Base-by-base conservation (phyloP, 2,797 vertebrate genomes). In the Labeo calbasu region DNA sequence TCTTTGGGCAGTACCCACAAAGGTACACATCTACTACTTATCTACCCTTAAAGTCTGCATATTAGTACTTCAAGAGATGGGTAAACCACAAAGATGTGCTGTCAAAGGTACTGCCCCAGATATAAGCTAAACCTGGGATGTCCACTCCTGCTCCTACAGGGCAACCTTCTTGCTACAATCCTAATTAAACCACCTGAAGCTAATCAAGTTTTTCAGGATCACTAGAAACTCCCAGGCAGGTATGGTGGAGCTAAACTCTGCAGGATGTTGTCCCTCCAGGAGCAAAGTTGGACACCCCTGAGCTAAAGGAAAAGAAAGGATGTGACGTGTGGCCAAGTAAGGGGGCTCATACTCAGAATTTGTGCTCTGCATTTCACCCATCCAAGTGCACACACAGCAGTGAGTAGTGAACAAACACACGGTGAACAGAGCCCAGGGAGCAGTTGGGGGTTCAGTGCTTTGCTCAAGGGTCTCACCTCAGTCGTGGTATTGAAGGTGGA, bases 131-230 rank as follows among this genome's bases (percentile, higher is more conserved):
- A 48, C 7, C 7, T 48, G 43, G 12, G 12, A 7, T 25, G 23
- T 28, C 48, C 19, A 28, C 15, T 50, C n/a, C 43, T 69, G 36
- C 36, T 50, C 13, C 46, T 53, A 6, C 17, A 32, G 25, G 17
- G 3, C 1, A 21, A 55, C 46, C 9, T 55, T 21, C 50, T 12
- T 21, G n/a, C 9, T 17, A 3, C 55, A 43, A 59, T 15, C 21
- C 53, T n/a, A 76, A 76, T 76, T 15, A 57, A 55, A 76, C 19
- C 6, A 76, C 21, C 3, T 40, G 32, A 76, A 76, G 53, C 21
- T 5, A n/a, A 40, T 76, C 12, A 76, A 72, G 0, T 21, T 4
- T 12, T 57, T 57, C 32, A 32, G 4, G 23, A 19, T 53, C 2
- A 3, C 23, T 32, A 13, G 25, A 75, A 75, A 73, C 2, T 21